phyloP scores from a whole-genome alignment of 1,140 invertebrate genomes.

The Tetragnatha versicolor region DNA sequence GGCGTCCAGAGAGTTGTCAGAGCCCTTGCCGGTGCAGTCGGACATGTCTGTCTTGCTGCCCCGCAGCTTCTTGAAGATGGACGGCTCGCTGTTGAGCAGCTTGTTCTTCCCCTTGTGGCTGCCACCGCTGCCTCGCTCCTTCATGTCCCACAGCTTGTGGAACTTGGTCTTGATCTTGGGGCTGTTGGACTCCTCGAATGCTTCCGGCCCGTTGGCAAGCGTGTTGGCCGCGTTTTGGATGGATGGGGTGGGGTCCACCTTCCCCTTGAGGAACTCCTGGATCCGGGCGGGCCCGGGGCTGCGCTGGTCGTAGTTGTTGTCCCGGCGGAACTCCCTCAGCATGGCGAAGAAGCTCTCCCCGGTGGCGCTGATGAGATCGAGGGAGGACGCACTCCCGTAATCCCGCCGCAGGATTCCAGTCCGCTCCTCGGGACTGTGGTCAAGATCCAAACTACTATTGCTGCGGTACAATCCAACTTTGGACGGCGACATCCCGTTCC shows the following conservation, averaged over 20 bases:
- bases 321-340: slow-evolving; percentile 73
- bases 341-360: slow-evolving; percentile 79
- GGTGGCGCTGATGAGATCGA: slow-evolving; percentile 70
- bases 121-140: no score
- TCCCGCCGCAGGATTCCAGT: slow-evolving; percentile 64
- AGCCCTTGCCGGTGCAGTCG: slow-evolving; percentile 49
- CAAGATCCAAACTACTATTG: slow-evolving; percentile 75
- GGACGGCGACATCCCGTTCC: slow-evolving; percentile 28
- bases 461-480: slow-evolving; percentile 67
- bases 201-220: slow-evolving; percentile 60
- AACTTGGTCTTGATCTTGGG: slow-evolving; percentile 79
- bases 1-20: slow-evolving; percentile 56
- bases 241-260: slow-evolving; percentile 59
- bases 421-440: slow-evolving; percentile 64
- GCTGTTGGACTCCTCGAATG: slow-evolving; percentile 67
- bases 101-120: slow-evolving; percentile 63
- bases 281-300: slow-evolving; percentile 68
- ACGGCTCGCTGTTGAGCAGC: slow-evolving; percentile 56
- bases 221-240: slow-evolving; percentile 62
- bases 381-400: slow-evolving; percentile 73
- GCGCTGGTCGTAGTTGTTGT: slow-evolving; percentile 69
- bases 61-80: slow-evolving; percentile 58
- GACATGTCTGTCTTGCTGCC: slow-evolving; percentile 47
- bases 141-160: slow-evolving; percentile 73
- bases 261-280: slow-evolving; percentile 71